phyloP scores from a whole-genome alignment of 1,140 invertebrate species.

The Drosophila littoralis region DNA sequence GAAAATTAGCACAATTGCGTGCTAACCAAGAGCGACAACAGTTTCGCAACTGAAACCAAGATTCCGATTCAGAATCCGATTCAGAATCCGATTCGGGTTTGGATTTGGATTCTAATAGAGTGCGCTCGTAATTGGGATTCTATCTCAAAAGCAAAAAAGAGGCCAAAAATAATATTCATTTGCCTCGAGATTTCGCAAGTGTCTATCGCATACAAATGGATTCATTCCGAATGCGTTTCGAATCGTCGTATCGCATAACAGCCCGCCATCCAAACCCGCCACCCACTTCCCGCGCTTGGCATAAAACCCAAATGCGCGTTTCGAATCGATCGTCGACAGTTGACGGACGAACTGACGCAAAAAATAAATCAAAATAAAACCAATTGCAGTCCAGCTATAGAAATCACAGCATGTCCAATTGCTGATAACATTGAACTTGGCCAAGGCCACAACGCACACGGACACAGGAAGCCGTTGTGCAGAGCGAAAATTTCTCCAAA shows the following conservation, averaged over 20 bases:
- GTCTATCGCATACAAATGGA: constrained; percentile 38
- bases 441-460: too few relatives aligned
- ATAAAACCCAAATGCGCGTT: constrained; percentile 1
- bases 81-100: not conserved
- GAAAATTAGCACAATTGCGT: constrained; percentile 52
- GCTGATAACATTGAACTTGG: too few relatives aligned
- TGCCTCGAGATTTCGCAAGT: constrained; percentile 13
- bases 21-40: constrained; percentile 48
- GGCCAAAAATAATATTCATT: constrained; percentile 3
- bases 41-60: constrained; percentile 32
- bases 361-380: not conserved
- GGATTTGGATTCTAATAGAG: not conserved
- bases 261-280: not conserved
- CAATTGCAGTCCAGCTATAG: constrained; percentile 13
- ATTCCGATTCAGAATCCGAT: not conserved
- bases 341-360: not conserved
- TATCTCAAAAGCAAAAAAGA: not conserved
- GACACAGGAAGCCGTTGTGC: too few relatives aligned
- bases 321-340: constrained; percentile 14
- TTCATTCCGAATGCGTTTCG: not conserved
- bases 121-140: not conserved
- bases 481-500: too few relatives aligned
- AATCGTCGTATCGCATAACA: too few relatives aligned
- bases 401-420: constrained; percentile 7
- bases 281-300: not conserved